Base-by-base conservation (phyloP, 92 coral and sea anemone genomes). In the Siderastrea siderea region DNA sequence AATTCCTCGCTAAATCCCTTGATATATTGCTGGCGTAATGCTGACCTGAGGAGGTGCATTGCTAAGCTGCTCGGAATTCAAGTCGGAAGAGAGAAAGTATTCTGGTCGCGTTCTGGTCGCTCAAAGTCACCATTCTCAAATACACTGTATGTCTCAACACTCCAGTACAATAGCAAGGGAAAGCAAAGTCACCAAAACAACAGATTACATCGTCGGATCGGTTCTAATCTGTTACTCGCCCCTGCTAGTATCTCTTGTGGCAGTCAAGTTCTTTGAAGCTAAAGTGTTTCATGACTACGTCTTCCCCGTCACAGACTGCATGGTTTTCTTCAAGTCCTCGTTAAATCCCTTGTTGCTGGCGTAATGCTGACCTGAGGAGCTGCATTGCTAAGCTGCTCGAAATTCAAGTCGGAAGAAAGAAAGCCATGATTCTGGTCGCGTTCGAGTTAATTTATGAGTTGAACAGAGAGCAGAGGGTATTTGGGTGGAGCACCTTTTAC, bases 1-100 rank as follows among this genome's bases (percentile, higher is more conserved):
- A 80, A 80, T 57, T 80, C 74, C 5, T 68, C 84, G 15, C 75
- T 80, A 38, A 80, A 80, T 54, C 84, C 84, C 26, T 47, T 80
- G 75, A 81, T 81, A 13, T 81, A 81, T 12, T 67, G 76, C 66
- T 81, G 85, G 85, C 85, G 85, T 12, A 81, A 81, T 81, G 52
- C 65, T 8, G 76, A 81, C 14, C n/a, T 81, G 7, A 68, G 75
- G 54, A 44, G 75, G 44, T 68, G 76, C 54, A 81, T 81, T 14
- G 66, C 63, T 16, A 43, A 7, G 47, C 4, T 81, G 54, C 8
- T 66, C 13, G 45, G 65, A 68, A 67, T 68, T 6, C 19, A 54
- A 2, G 52, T 0, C 17, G 13, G 63, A 17, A 14, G 52, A 80
- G 75, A 80, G 2, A 67, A 19, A 4, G 71, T 38, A 44, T 44